A percentile compares a stretch with the other conserved stretches of the same genome.
Evolutionary conservation across 53 echinoderm and acorn worm species (phyloP).

Genomic region (Hippasteria phrygiana): DNA sequence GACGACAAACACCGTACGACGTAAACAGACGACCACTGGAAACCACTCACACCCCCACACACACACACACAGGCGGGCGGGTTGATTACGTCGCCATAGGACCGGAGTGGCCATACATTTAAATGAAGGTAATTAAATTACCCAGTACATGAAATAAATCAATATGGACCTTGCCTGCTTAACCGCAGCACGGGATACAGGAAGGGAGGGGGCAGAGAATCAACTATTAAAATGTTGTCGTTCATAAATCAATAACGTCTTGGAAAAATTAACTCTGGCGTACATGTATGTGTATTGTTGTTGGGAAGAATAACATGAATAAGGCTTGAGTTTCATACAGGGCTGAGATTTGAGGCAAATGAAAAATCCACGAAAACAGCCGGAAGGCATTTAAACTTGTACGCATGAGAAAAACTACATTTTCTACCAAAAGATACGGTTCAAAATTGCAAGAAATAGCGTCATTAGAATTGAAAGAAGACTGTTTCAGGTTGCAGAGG

Average conservation of each 20-base stretch:
- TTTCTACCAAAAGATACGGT: no score
- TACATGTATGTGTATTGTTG: not conserved
- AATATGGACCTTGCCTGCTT: not conserved
- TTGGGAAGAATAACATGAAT: no score
- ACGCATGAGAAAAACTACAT: no score
- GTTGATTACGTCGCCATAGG: not conserved
- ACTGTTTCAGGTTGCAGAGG: no score
- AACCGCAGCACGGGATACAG: not conserved
- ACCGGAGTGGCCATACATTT: not conserved
- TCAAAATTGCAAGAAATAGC: no score
- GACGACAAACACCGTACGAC: not conserved
- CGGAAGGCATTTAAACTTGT: no score
- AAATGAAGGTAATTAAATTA: slow-evolving; percentile 40
- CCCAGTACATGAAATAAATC: slow-evolving; percentile 3
- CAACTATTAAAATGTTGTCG: slow-evolving; percentile 4
- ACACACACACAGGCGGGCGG: not conserved
- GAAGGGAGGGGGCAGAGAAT: not conserved
- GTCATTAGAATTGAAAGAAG: no score
- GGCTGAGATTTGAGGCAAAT: no score
- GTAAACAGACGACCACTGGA: not conserved
- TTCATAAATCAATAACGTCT: not conserved
- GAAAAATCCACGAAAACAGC: no score
- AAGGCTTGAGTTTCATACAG: no score
- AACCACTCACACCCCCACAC: not conserved
- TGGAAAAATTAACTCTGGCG: no score